These are phyloP conservation scores for Spilarctia lutea DNA, from an alignment of 2,888 invertebrate genomes.

Conservation along the genomic window DNA sequence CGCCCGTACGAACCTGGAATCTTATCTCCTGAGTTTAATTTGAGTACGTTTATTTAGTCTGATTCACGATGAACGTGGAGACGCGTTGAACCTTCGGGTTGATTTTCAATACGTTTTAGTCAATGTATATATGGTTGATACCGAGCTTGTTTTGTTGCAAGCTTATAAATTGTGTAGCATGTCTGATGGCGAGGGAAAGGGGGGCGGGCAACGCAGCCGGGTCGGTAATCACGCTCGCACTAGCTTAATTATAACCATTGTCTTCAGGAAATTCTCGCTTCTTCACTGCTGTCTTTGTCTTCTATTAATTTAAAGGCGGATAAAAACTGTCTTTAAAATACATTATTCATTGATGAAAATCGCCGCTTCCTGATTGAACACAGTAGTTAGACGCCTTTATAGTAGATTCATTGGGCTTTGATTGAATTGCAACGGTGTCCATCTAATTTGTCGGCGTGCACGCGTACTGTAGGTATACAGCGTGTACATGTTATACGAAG, in stretches of 20 bases:
- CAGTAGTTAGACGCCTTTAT: conserved; percentile 57
- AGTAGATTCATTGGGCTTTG: conserved; percentile 64
- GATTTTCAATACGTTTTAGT: conserved; percentile 46
- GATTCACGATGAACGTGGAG: conserved; percentile 32
- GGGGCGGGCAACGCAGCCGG: conserved; percentile 32
- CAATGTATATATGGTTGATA: conserved; percentile 39
- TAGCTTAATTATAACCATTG: conserved; percentile 76
- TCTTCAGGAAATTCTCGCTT: conserved; percentile 72
- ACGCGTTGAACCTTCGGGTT: conserved; percentile 29
- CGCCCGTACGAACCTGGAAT: conserved; percentile 39
- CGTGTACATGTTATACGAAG: conserved; percentile 61
- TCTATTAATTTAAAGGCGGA: conserved; percentile 61
- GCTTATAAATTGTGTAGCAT: conserved; percentile 68
- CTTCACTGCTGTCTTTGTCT: conserved; percentile 67
- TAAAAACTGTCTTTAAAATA: conserved; percentile 58
- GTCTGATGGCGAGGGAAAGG: conserved; percentile 36
- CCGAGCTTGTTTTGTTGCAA: conserved; percentile 63
- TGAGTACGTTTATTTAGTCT: conserved; percentile 42
- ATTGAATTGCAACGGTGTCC: conserved; percentile 69
- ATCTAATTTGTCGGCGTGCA: conserved; percentile 63
- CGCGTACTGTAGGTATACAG: conserved; percentile 51
- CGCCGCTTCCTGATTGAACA: conserved; percentile 49
- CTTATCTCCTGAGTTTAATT: conserved; percentile 41
- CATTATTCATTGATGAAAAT: conserved; percentile 49
- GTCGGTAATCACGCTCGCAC: conserved; percentile 65